A percentile compares a stretch with the other conserved stretches of the same genome.
phyloP scores from a whole-genome alignment of 2,888 invertebrate genomes.

The Heliconius cydno region DNA sequence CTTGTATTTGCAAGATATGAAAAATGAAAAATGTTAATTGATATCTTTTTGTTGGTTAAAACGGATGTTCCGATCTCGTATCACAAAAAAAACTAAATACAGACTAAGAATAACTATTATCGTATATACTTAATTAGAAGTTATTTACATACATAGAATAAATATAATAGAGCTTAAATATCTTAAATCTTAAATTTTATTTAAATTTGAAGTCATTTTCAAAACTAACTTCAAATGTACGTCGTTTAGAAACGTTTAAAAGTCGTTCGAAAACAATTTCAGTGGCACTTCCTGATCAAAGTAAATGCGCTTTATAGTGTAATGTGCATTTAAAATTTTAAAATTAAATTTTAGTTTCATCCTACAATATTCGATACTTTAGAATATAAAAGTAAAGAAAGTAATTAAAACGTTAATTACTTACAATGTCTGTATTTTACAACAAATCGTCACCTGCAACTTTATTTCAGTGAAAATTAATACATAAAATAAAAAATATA shows the following conservation, averaged over 20 bases:
- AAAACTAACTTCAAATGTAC: constrained; percentile 27
- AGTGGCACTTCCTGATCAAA: constrained; percentile 27
- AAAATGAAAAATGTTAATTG: not conserved
- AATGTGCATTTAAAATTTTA: constrained; percentile 27
- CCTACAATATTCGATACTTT: no score
- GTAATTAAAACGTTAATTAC: not conserved
- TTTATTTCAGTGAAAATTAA: no score
- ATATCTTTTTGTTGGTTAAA: not conserved
- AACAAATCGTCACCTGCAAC: no score
- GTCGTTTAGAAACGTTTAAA: constrained; percentile 35
- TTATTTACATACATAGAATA: not conserved
- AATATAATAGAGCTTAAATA: not conserved
- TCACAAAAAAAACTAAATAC: not conserved
- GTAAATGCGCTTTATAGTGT: constrained; percentile 39
- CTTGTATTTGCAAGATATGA: no score
- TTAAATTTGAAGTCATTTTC: not conserved
- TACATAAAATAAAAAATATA: no score
- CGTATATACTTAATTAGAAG: no score
- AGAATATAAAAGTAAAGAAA: no score
- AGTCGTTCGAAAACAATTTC: constrained; percentile 45
- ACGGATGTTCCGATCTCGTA: not conserved
- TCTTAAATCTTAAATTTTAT: not conserved
- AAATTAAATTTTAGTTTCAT: not conserved
- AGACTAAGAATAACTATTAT: no score
- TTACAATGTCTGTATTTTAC: not conserved